Conservation (phyloP, 2,888 invertebrate species). For the Yponomeuta sedellus region DNA sequence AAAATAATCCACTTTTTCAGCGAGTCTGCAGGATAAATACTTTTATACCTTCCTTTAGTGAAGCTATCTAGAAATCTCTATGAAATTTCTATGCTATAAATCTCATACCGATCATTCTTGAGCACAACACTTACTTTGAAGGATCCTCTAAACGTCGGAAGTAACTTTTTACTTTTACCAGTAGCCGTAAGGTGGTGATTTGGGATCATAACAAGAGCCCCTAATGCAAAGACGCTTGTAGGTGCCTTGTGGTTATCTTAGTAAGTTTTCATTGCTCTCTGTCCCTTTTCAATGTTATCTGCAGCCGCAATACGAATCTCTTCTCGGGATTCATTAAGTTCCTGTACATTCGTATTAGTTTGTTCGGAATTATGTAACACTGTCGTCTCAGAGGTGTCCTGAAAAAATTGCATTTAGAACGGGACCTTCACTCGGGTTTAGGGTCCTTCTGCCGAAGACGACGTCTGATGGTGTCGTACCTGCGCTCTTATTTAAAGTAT, state of each 20-base stretch:
- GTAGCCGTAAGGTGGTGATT: constrained; percentile 8
- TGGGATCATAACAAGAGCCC: constrained; percentile 14
- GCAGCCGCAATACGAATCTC: neutral
- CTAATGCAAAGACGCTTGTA: constrained; percentile 10
- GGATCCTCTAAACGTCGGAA: constrained; percentile 21
- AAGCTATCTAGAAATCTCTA: no score
- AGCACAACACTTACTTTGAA: constrained; percentile 8
- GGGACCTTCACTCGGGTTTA: constrained; percentile 11
- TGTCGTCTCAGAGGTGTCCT: neutral
- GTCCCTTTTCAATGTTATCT: neutral
- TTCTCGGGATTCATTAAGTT: neutral
- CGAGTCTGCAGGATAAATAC: constrained; percentile 18
- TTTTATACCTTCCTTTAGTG: constrained; percentile 17
- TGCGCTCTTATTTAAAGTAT: constrained; percentile 22
- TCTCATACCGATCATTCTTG: constrained; percentile 15
- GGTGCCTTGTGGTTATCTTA: constrained; percentile 3
- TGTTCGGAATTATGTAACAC: no score
- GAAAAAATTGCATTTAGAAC: constrained; percentile 12
- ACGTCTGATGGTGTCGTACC: constrained; percentile 21
- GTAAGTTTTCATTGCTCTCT: constrained; percentile 7
- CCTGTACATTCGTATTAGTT: neutral
- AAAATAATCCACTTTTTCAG: constrained; percentile 19
- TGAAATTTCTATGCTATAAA: constrained; percentile 15
- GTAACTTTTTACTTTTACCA: constrained; percentile 17
- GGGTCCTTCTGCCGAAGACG: constrained; percentile 20